Conservation (phyloP, 1,140 invertebrate species). For the Drosophila bocki region DNA sequence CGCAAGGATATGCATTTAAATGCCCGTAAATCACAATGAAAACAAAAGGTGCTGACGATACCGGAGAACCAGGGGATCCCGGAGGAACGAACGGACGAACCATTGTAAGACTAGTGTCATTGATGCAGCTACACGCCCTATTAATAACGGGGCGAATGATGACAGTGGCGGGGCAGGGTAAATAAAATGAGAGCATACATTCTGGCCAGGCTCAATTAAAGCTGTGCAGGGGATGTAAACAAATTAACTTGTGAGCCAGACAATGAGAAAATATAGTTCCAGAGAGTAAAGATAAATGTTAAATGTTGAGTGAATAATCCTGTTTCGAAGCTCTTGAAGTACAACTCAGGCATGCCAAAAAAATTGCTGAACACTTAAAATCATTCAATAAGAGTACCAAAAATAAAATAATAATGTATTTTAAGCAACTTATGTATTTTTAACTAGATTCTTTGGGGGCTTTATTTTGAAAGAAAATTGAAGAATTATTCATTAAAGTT, state of each 20-base stretch:
- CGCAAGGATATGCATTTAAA: conserved; percentile 78
- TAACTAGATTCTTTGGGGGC: no score
- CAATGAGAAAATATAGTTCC: neutral
- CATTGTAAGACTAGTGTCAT: conserved; percentile 56
- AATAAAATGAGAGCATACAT: neutral
- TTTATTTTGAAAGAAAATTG: neutral
- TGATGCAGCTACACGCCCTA: conserved; percentile 65
- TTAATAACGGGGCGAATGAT: conserved; percentile 42
- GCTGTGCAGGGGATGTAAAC: neutral
- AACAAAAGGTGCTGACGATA: conserved; percentile 69
- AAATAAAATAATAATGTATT: no score
- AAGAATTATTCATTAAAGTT: neutral
- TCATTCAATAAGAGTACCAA: neutral
- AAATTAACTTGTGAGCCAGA: conserved; percentile 7
- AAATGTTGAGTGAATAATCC: neutral
- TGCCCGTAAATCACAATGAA: conserved; percentile 76
- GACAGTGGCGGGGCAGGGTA: neutral
- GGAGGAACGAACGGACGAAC: neutral
- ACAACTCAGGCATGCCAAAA: neutral
- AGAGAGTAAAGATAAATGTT: neutral
- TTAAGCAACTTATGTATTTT: neutral
- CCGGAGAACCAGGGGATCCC: neutral
- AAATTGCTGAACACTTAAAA: neutral
- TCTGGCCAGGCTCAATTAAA: conserved; percentile 13
- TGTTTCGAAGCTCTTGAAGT: no score